phyloP scores from a whole-genome alignment of 2,113 vertebrate species.

The Anthoscopus minutus region DNA sequence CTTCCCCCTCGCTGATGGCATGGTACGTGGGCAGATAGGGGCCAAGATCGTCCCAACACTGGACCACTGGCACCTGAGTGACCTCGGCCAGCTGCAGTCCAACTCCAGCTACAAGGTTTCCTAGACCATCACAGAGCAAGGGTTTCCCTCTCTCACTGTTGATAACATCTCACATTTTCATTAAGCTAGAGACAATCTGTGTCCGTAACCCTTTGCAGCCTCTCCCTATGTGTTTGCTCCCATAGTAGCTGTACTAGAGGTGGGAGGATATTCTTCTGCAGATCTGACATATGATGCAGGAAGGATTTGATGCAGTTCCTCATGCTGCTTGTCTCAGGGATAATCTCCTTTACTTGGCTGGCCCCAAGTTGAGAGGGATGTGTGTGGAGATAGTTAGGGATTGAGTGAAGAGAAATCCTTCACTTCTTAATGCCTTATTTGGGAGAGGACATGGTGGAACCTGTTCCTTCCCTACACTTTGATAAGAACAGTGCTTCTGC shows the following conservation, averaged over 20 bases:
- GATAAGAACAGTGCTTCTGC: neutral
- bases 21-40: constrained; percentile 95
- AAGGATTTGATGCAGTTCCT: neutral
- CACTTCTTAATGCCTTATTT: neutral
- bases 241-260: neutral
- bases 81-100: constrained; percentile 87
- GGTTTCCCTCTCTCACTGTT: constrained; percentile 10
- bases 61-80: constrained; percentile 94
- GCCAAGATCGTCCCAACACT: constrained; percentile 83
- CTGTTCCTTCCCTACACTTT: neutral
- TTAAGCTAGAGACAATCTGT: neutral
- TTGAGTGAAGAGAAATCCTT: neutral
- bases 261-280: neutral
- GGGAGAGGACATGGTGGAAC: neutral
- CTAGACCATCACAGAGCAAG: constrained; percentile 65
- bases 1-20: constrained; percentile 88
- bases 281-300: neutral
- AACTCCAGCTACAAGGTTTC: constrained; percentile 94
- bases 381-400: neutral
- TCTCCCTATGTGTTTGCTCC: neutral
- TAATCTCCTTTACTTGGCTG: constrained; percentile 42
- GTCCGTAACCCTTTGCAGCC: constrained; percentile 61
- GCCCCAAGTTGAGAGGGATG: neutral
- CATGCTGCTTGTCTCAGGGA: neutral
- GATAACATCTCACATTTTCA: neutral